Conservation (phyloP, 1,140 invertebrate genomes). For the Sinonovacula constricta region DNA sequence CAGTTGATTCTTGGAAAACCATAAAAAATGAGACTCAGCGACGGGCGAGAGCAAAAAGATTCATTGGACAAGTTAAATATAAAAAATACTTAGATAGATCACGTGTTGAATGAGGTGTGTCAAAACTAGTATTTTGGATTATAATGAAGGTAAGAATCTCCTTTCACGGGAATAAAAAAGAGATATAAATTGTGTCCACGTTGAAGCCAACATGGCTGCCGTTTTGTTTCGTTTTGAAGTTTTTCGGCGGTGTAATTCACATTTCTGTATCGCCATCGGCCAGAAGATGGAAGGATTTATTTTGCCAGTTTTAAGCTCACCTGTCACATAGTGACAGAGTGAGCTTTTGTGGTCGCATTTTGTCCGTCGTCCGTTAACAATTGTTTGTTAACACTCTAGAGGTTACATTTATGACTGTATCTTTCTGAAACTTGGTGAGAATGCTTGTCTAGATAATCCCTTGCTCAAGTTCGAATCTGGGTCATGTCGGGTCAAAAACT, state of each 20-base stretch:
- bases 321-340: conserved; percentile 29
- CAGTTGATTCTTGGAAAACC: conserved; percentile 36
- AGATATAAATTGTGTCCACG: conserved; percentile 37
- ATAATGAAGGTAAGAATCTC: conserved; percentile 41
- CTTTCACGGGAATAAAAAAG: conserved; percentile 35
- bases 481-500: too few species aligned
- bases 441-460: background rate
- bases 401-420: background rate
- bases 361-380: conserved; percentile 12
- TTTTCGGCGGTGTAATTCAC: conserved; percentile 32
- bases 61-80: conserved; percentile 37
- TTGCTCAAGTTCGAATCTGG: too few species aligned
- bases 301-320: conserved; percentile 36
- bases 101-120: conserved; percentile 40
- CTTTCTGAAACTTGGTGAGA: background rate
- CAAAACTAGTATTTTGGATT: conserved; percentile 42
- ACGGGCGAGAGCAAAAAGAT: conserved; percentile 28
- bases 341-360: conserved; percentile 6
- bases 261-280: conserved; percentile 32
- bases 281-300: conserved; percentile 39
- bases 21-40: conserved; percentile 27
- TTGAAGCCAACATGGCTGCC: conserved; percentile 34
- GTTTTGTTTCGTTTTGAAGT: conserved; percentile 37
- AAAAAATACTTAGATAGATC: conserved; percentile 36
- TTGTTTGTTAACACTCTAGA: background rate